Evolutionary conservation across 2,888 invertebrate genomes (phyloP).

Genomic region (Orthonevra nobilis): DNA sequence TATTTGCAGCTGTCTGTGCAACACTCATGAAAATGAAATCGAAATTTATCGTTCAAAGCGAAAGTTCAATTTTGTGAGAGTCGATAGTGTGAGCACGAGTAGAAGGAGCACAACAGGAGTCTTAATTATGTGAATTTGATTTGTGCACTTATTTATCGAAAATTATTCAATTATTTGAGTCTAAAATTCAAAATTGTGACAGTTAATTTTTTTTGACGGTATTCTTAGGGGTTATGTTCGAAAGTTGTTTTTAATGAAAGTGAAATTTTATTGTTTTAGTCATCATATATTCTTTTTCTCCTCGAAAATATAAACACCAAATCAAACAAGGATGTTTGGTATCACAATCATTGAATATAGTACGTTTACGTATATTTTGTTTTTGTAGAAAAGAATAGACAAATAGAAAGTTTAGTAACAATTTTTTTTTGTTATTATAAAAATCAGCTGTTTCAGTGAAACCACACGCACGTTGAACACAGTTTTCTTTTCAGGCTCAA

Average conservation of each 20-base stretch:
- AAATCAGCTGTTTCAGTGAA: constrained; percentile 74
- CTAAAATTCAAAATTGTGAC: background rate
- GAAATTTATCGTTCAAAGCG: constrained; percentile 59
- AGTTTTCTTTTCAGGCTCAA: constrained; percentile 46
- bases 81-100: too few species aligned
- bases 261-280: constrained; percentile 59
- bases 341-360: constrained; percentile 54
- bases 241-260: constrained; percentile 38
- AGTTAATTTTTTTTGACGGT: background rate
- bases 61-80: too few species aligned
- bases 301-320: constrained; percentile 11
- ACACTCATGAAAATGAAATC: constrained; percentile 64
- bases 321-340: constrained; percentile 36
- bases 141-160: too few species aligned
- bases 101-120: too few species aligned
- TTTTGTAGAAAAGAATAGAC: constrained; percentile 57
- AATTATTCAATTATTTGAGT: too few species aligned
- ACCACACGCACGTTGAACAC: constrained; percentile 72
- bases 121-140: too few species aligned
- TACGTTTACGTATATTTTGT: constrained; percentile 21
- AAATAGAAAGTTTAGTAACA: constrained; percentile 45
- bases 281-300: constrained; percentile 26
- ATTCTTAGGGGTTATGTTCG: constrained; percentile 14
- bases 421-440: constrained; percentile 47
- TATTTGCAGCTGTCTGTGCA: constrained; percentile 28